Evolutionary conservation across 2,797 vertebrate species (phyloP), one percentile per base, ranked within the genome.

Genomic region (Epinephelus awoara): DNA sequence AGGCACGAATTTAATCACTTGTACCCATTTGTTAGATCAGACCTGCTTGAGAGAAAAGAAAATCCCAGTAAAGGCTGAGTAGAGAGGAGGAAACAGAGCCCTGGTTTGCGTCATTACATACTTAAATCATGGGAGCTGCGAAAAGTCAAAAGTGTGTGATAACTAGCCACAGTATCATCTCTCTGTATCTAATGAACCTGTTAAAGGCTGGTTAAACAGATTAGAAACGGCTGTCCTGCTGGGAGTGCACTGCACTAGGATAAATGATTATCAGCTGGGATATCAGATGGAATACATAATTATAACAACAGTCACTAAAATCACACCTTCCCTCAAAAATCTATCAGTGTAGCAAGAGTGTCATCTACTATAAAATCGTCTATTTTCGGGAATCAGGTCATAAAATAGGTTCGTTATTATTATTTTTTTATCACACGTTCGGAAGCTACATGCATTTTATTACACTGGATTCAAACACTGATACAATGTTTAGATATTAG

Each of bases 1-100:
- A 82, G 47, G 63, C 62, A 63, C 29, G 0, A 40, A 74, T 79
- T 72, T 46, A 88, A 80, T 80, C 64, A 69, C 72, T 71, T 40
- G 40, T 49, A 47, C 75, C 74, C 42, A 29, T 59, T 57, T 57
- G 40, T 72, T 50, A 47, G 46, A 68, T 71, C 44, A 59, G 47
- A 55, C 69, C 68, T 72, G 46, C 51, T 42, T 21, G 57, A 80
- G 58, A 61, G 27, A 52, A 13, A 54, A 67, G 56, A 18, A 27
- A 12, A 44, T 42, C 0, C 40, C n/a, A 47, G 69, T 19, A 49
- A 72, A 62, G 21, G 23, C 40, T 25, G 7, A 65, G 27, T 17
- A 49, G 47, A 65, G 21, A 61, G 29, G 12, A 18, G 27, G 18
- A 69, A 38, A 64, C 10, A 58, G 21, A 56, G 51, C 19, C 14